These are phyloP conservation scores for Gari tellinella DNA, from an alignment of 2,888 invertebrate genomes.

Conservation along the genomic window DNA sequence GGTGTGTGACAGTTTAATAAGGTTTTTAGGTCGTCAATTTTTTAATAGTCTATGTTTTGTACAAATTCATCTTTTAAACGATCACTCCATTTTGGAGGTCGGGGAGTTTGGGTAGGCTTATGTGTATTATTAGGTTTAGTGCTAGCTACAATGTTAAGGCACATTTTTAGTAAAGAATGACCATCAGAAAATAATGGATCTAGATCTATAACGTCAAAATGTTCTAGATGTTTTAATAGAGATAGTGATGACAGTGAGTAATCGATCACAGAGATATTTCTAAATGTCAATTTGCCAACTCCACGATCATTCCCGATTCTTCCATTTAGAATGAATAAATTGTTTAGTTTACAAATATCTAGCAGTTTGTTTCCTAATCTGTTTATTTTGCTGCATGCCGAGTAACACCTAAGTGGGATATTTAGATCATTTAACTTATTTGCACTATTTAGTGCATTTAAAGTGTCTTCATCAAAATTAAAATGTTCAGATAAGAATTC, in stretches of 20 bases:
- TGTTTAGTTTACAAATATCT: too few relatives aligned
- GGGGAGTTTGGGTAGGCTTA: too few relatives aligned
- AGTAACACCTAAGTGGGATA: not conserved
- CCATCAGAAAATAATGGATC: constrained; percentile 24
- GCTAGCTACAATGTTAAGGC: too few relatives aligned
- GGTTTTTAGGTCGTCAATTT: too few relatives aligned
- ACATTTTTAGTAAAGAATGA: not conserved
- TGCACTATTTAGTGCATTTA: not conserved
- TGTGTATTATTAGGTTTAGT: too few relatives aligned
- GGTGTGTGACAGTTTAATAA: too few relatives aligned
- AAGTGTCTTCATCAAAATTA: constrained; percentile 10
- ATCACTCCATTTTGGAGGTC: too few relatives aligned
- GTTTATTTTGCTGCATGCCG: not conserved
- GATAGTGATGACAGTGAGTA: not conserved
- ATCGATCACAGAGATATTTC: constrained; percentile 9
- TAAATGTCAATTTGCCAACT: constrained; percentile 3
- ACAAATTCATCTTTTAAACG: too few relatives aligned
- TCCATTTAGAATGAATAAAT: constrained; percentile 2
- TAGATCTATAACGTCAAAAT: constrained; percentile 13
- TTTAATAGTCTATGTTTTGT: too few relatives aligned
- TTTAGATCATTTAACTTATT: not conserved
- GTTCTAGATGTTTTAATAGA: not conserved
- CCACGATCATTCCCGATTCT: not conserved
- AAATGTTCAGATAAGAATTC: constrained; percentile 13
- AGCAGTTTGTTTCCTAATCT: too few relatives aligned